phyloP scores from a whole-genome alignment of 2,888 invertebrate species.

The Macrophya annulata region DNA sequence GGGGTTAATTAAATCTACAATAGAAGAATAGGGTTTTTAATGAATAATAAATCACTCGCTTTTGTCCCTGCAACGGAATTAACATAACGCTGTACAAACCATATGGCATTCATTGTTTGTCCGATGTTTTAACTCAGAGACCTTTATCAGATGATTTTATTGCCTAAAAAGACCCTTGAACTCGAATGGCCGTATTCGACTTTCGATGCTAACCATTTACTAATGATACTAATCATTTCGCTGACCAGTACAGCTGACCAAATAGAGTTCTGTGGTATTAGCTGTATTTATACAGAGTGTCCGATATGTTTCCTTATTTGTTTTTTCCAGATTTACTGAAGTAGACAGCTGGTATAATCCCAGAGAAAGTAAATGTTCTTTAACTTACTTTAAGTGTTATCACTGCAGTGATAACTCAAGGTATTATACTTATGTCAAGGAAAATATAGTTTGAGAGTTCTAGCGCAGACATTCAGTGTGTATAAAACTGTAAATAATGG shows the following conservation, averaged over 20 bases:
- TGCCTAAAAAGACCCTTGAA: constrained; percentile 16
- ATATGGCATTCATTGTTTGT: neutral
- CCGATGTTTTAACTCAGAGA: neutral
- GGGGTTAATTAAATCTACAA: constrained; percentile 36
- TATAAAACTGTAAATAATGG: constrained; percentile 12
- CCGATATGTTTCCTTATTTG: neutral
- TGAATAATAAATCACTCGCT: constrained; percentile 49
- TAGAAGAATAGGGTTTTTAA: constrained; percentile 23
- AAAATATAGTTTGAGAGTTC: neutral
- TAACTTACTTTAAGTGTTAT: constrained; percentile 12
- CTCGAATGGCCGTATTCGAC: neutral
- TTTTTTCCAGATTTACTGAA: neutral
- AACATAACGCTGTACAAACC: constrained; percentile 40
- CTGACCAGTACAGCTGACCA: neutral
- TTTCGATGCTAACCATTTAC: constrained; percentile 31
- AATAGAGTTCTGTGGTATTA: constrained; percentile 10
- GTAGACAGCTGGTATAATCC: neutral
- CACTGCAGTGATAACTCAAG: constrained; percentile 23
- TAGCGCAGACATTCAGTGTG: neutral
- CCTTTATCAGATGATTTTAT: neutral
- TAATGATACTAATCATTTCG: constrained; percentile 39
- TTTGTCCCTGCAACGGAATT: constrained; percentile 31
- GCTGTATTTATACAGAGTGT: neutral
- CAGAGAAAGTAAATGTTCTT: neutral
- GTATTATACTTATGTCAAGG: neutral